These are phyloP conservation scores for Megalopta genalis DNA, from an alignment of 1,140 invertebrate genomes.

Conservation along the genomic window DNA sequence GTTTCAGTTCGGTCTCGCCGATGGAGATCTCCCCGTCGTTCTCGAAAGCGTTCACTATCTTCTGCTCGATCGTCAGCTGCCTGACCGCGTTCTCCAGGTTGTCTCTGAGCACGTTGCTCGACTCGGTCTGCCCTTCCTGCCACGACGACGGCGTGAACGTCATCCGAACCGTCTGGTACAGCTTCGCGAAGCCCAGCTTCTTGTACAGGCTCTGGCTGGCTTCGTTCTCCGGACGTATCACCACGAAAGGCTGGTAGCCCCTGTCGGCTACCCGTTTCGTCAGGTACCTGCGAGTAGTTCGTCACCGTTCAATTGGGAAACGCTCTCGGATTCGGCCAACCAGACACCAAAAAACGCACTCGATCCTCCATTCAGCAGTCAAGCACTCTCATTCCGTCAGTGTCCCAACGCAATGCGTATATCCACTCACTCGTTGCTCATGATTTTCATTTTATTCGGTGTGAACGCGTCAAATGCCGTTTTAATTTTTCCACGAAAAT, in stretches of 20 bases:
- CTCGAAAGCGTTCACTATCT: constrained; percentile 67
- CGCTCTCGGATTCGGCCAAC: too few relatives aligned
- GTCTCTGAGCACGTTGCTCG: constrained; percentile 60
- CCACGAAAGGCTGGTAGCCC: constrained; percentile 90
- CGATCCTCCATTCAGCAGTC: too few relatives aligned
- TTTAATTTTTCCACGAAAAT: too few relatives aligned
- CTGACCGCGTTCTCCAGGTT: constrained; percentile 73
- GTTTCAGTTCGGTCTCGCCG: constrained; percentile 45
- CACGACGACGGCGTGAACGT: constrained; percentile 83
- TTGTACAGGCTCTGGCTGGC: constrained; percentile 89
- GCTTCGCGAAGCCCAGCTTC: constrained; percentile 88
- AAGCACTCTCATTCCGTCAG: too few relatives aligned
- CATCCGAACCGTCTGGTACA: constrained; percentile 88
- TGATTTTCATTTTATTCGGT: too few relatives aligned
- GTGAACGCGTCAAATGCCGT: too few relatives aligned
- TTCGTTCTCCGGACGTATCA: constrained; percentile 92
- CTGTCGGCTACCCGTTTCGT: constrained; percentile 86
- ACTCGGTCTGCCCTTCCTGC: constrained; percentile 63
- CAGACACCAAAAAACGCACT: too few relatives aligned
- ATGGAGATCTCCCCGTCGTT: constrained; percentile 54
- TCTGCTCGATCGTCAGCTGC: constrained; percentile 70
- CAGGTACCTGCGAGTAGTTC: constrained; percentile 74
- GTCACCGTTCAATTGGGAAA: neutral
- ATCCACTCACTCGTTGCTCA: too few relatives aligned
- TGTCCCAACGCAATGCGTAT: too few relatives aligned